Percentiles rank a stretch among this genome's conserved stretches.
phyloP scores from a whole-genome alignment of 2,113 vertebrate species.

The Ochotona princeps region DNA sequence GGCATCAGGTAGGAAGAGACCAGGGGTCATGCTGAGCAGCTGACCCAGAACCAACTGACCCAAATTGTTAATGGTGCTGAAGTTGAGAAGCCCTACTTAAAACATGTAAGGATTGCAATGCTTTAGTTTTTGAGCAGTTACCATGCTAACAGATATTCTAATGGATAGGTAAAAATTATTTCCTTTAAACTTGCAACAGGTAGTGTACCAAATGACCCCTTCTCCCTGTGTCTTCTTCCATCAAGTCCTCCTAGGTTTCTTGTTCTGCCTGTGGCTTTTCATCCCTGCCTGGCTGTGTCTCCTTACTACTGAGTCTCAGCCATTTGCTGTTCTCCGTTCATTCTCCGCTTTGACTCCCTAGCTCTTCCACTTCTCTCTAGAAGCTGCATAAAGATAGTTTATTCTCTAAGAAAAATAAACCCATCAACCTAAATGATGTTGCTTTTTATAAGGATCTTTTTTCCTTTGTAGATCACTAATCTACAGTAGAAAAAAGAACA shows the following conservation, averaged over 20 bases:
- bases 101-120: background rate
- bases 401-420: constrained; percentile 4
- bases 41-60: background rate
- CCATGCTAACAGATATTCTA: background rate
- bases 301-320: background rate
- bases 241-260: background rate
- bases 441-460: background rate
- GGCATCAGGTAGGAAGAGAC: background rate
- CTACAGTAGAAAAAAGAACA: constrained; percentile 31
- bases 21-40: background rate
- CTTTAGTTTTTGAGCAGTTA: constrained; percentile 31
- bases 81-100: background rate
- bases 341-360: too few species aligned
- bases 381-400: background rate
- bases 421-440: background rate
- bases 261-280: background rate
- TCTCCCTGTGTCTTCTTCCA: background rate
- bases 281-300: background rate
- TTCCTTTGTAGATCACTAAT: background rate
- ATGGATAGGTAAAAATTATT: constrained; percentile 1
- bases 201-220: background rate
- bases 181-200: constrained; percentile 13
- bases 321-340: background rate
- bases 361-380: background rate
- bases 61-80: background rate